These are phyloP conservation scores for Leptinotarsa juncta DNA, from an alignment of 2,888 invertebrate species.

Conservation along the genomic window DNA sequence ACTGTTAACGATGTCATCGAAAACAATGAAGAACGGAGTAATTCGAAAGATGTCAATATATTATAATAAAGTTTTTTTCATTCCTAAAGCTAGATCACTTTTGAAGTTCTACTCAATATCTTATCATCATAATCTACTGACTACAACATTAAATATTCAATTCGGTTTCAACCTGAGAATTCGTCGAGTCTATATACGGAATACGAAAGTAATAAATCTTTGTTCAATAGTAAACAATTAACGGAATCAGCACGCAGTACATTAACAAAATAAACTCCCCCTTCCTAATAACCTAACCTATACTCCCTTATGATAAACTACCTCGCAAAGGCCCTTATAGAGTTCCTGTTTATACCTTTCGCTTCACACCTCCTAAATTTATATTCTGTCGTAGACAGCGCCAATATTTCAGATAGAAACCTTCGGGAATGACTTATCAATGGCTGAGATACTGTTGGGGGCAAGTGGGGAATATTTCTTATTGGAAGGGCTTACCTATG, in stretches of 20 bases:
- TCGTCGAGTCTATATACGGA: slow-evolving; percentile 1
- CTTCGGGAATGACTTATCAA: slow-evolving; percentile 32
- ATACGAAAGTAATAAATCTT: slow-evolving; percentile 29
- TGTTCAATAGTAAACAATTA: slow-evolving; percentile 38
- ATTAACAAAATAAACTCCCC: slow-evolving; percentile 39
- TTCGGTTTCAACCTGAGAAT: background rate
- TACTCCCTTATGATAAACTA: slow-evolving; percentile 32
- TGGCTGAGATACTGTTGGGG: slow-evolving; percentile 25
- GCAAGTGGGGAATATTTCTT: slow-evolving; percentile 27
- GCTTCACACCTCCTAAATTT: slow-evolving; percentile 42
- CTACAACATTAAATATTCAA: background rate
- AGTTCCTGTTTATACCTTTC: slow-evolving; percentile 26
- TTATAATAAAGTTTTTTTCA: no score
- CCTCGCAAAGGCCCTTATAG: slow-evolving; percentile 23
- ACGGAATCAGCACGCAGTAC: slow-evolving; percentile 36
- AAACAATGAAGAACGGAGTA: no score
- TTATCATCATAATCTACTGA: background rate
- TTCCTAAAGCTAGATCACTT: no score
- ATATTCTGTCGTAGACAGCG: slow-evolving; percentile 39
- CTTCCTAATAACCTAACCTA: slow-evolving; percentile 35
- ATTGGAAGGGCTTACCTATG: no score
- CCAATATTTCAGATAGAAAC: slow-evolving; percentile 43
- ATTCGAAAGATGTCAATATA: no score
- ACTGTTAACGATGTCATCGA: no score
- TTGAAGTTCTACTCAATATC: background rate